Percentiles rank a stretch among this genome's conserved stretches.
Conservation (phyloP, 2,888 invertebrate genomes). For the Odiellus spinosus region DNA sequence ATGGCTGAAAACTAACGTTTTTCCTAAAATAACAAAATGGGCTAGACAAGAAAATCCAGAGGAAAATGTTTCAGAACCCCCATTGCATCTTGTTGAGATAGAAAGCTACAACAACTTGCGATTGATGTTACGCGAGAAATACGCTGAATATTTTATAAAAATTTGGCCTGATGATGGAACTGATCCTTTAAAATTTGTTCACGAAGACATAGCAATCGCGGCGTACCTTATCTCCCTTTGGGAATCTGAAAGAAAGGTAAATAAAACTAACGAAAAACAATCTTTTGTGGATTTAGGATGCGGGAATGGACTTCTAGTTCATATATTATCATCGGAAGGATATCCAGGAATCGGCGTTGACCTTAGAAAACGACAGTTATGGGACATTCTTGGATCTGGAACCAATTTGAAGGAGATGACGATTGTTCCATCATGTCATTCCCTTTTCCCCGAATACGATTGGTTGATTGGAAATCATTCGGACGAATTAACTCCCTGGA, state of each 20-base stretch:
- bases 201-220: conserved; percentile 90
- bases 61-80: conserved; percentile 27
- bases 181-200: conserved; percentile 84
- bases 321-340: conserved; percentile 68
- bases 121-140: conserved; percentile 54
- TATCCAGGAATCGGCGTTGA: conserved; percentile 59
- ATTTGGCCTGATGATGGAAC: conserved; percentile 55
- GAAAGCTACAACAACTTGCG: conserved; percentile 56
- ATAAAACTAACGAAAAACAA: conserved; percentile 32
- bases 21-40: conserved; percentile 15
- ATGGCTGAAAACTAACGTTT: conserved; percentile 12
- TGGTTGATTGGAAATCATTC: conserved; percentile 98
- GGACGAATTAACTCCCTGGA: conserved; percentile 98
- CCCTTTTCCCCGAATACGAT: conserved; percentile 52
- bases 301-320: conserved; percentile 87
- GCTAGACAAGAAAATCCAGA: conserved; percentile 2
- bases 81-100: conserved; percentile 47
- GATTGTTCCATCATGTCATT: conserved; percentile 48
- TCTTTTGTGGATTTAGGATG: conserved; percentile 89
- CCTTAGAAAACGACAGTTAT: conserved; percentile 66
- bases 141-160: conserved; percentile 54
- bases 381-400: conserved; percentile 49
- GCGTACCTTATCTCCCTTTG: conserved; percentile 68
- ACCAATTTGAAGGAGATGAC: conserved; percentile 39
- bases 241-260: conserved; percentile 41